Base-by-base conservation (phyloP, 2,888 invertebrate species). In the Cartodere bifasciata region DNA sequence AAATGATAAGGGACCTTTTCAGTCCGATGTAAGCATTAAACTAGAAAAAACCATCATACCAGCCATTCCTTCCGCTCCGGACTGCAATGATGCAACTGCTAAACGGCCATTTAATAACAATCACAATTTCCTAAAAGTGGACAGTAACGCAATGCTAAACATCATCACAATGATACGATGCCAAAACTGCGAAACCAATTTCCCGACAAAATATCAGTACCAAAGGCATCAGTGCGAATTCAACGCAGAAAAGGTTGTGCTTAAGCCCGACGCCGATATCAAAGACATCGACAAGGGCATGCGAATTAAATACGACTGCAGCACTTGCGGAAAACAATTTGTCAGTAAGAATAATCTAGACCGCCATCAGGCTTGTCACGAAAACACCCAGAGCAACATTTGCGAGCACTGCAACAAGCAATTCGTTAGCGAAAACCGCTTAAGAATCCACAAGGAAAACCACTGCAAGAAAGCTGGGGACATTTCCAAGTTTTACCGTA, bases 211-310 rank as follows among this genome's bases (percentile, higher is more conserved):
- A 38, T 62, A 62, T 40, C 60, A 62, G 35, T 62, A 57, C 37
- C 61, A 62, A 39, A 44, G 61, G 16, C 61, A 62, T 35, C 60
- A 60, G 33, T 62, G 61, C 42, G 58, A 60, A 39, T 60, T 58
- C 38, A 57, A 60, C 37, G 56, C 57, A 3, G 57, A 58, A 20
- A 60, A 60, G 46, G 55, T 58, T 7, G 53, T 56, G n/a, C 36
- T 58, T 12, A 60, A 60, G 39, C 48, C 57, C 2, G 51, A 58
- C 37, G 49, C 48, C 9, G 55, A 52, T 26, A 42, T 50, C n/a
- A 48, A 52, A 34, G 53, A 56, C 34, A 42, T 50, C 4, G 53
- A 59, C 17, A 56, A 55, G 37, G 53, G 52, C 7, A 44, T 50
- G 36, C 43, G 52, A 16, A 52, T 55, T 31, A 55, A 56, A 37